Percentiles rank a stretch among this genome's conserved stretches.
Conservation (phyloP, 2,888 invertebrate species). For the Harpalus rubripes region DNA sequence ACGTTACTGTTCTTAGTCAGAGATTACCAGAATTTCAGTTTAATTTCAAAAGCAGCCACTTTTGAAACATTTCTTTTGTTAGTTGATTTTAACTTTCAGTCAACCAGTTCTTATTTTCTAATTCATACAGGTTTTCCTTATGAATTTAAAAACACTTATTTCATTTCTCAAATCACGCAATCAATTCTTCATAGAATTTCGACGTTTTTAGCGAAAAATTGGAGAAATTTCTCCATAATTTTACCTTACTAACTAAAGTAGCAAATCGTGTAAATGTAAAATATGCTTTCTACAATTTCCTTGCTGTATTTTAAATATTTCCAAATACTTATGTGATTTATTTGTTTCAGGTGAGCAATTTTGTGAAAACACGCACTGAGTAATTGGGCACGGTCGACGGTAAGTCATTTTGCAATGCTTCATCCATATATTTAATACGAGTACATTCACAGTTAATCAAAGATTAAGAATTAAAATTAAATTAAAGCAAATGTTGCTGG, state of each 20-base stretch:
- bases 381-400: background rate
- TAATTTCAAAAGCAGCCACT: no score
- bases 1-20: no score
- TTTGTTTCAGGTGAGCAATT: constrained; percentile 23
- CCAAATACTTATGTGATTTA: constrained; percentile 4
- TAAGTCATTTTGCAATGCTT: constrained; percentile 20
- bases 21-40: no score
- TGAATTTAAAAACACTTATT: no score
- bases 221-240: background rate
- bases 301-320: background rate
- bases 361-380: background rate
- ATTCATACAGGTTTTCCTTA: no score
- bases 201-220: background rate
- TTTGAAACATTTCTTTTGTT: no score
- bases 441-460: background rate
- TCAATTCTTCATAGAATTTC: no score
- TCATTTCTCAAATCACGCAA: no score
- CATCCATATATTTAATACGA: background rate
- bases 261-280: background rate
- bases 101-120: no score
- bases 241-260: background rate
- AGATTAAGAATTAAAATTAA: background rate
- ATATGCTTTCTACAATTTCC: background rate
- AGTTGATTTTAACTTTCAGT: no score
- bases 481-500: no score